A percentile compares a stretch with the other conserved stretches of the same genome.
Conservation (phyloP, 2,113 vertebrate genomes). For the Carassius auratus region DNA sequence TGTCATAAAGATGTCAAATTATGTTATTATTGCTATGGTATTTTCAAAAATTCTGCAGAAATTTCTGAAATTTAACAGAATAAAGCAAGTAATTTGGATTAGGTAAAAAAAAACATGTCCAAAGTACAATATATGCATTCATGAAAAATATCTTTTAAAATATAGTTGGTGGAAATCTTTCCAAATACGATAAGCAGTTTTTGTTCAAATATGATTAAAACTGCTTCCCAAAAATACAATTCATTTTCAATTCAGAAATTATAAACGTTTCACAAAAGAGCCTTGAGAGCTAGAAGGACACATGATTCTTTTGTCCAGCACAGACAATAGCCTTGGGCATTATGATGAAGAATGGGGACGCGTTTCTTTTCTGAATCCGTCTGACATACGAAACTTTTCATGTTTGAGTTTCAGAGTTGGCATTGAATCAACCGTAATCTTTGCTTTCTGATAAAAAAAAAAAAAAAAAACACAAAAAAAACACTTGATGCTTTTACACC, state of each 20-base stretch:
- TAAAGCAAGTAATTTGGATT: too few relatives aligned
- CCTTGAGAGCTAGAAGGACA: background rate
- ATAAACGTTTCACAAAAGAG: background rate
- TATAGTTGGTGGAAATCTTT: background rate
- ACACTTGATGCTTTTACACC: slow-evolving; percentile 37
- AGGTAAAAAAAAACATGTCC: too few relatives aligned
- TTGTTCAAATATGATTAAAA: background rate
- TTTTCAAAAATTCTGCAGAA: too few relatives aligned
- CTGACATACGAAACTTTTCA: slow-evolving; percentile 35
- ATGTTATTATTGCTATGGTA: too few relatives aligned
- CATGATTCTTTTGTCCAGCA: background rate
- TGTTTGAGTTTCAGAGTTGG: background rate
- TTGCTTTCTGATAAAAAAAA: background rate
- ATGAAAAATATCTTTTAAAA: too few relatives aligned
- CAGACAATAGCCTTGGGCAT: slow-evolving; percentile 6
- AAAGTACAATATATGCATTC: too few relatives aligned
- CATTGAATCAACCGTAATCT: slow-evolving; percentile 22
- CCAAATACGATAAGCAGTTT: background rate
- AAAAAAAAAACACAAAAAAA: background rate
- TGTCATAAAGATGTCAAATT: too few relatives aligned
- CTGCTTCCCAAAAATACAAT: background rate
- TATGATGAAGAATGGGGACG: background rate
- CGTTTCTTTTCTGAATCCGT: background rate
- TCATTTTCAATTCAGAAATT: background rate
- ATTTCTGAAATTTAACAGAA: too few relatives aligned